phyloP scores from a whole-genome alignment of 2,888 invertebrate genomes.

The Cataglyphis altisquamis region DNA sequence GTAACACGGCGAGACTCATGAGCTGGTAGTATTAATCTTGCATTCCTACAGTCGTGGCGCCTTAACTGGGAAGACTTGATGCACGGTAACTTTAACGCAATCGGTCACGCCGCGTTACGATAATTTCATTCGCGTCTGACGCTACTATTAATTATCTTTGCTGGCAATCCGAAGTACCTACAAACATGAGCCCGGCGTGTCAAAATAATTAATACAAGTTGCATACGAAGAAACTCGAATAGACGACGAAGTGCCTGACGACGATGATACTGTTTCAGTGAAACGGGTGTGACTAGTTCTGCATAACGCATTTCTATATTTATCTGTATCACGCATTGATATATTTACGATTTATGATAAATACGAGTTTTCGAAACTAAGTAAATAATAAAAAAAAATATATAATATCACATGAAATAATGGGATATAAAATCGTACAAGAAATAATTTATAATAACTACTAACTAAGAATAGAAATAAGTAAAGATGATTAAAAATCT shows the following conservation, averaged over 20 bases:
- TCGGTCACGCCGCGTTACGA: conserved; percentile 75
- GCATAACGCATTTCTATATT: conserved; percentile 14
- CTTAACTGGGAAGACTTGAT: conserved; percentile 63
- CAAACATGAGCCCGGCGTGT: conserved; percentile 68
- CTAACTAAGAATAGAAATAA: neutral
- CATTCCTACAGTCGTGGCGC: conserved; percentile 35
- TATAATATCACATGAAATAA: neutral
- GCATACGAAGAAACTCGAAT: conserved; percentile 62
- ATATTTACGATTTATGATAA: conserved; percentile 22
- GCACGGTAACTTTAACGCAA: conserved; percentile 70
- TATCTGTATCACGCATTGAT: neutral
- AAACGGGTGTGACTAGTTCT: conserved; percentile 64
- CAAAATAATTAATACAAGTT: conserved; percentile 72
- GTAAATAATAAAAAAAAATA: conserved; percentile 14
- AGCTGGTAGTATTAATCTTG: conserved; percentile 69
- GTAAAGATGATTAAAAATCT: neutral
- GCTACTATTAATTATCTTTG: conserved; percentile 74
- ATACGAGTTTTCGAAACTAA: neutral
- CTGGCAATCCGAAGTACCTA: conserved; percentile 60
- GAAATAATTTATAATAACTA: neutral
- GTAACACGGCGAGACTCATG: conserved; percentile 56
- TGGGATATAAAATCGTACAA: neutral
- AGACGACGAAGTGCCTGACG: conserved; percentile 51
- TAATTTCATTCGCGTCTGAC: conserved; percentile 73
- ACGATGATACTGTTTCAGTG: conserved; percentile 66